Conservation (phyloP, 2,888 invertebrate species). For the Oxystoma pomonae region DNA sequence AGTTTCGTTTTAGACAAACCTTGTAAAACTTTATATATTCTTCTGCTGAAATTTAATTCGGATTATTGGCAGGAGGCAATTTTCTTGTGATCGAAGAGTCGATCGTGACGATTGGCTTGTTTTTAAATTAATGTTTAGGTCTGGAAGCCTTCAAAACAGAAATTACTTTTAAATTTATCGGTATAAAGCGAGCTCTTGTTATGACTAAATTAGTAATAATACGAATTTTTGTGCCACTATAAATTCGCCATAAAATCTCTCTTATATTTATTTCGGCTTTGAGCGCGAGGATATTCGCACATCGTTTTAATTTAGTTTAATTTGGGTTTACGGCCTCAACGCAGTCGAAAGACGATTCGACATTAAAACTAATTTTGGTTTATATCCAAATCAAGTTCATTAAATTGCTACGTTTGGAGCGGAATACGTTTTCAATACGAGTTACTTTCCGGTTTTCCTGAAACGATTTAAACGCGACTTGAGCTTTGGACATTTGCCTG, state of each 20-base stretch:
- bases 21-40: too few relatives aligned
- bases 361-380: neutral
- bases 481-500: too few relatives aligned
- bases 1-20: too few relatives aligned
- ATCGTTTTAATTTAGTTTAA: slow-evolving; percentile 6
- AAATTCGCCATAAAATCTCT: slow-evolving; percentile 18
- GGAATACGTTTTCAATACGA: too few relatives aligned
- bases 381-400: neutral
- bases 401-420: too few relatives aligned
- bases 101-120: slow-evolving; percentile 28
- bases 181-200: slow-evolving; percentile 24
- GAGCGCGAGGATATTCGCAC: slow-evolving; percentile 11
- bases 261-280: slow-evolving; percentile 14
- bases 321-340: slow-evolving; percentile 7
- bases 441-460: too few relatives aligned
- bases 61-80: slow-evolving; percentile 1
- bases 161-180: slow-evolving; percentile 28
- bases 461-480: too few relatives aligned
- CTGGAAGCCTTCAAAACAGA: slow-evolving; percentile 31
- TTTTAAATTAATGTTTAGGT: slow-evolving; percentile 29
- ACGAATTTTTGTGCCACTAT: slow-evolving; percentile 14
- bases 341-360: neutral
- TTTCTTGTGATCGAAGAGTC: slow-evolving; percentile 13
- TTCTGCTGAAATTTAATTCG: neutral
- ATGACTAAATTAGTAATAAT: slow-evolving; percentile 25